Evolutionary conservation across 2,113 vertebrate genomes (phyloP).

Genomic region (Parus major): DNA sequence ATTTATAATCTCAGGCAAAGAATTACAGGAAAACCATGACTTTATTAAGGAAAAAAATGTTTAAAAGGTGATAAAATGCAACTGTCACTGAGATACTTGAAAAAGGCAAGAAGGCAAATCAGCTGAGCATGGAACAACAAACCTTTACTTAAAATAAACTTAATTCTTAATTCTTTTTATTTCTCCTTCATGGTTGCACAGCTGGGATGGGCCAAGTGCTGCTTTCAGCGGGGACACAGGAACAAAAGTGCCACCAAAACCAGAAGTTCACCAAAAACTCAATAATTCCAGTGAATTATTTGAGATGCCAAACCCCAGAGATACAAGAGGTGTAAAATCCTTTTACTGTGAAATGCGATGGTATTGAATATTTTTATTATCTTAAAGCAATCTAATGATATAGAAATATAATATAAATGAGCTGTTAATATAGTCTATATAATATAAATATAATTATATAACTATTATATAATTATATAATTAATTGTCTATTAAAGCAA

Average conservation of each 20-base stretch:
- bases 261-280: too few relatives aligned
- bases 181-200: background rate
- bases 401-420: too few relatives aligned
- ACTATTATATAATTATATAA: too few relatives aligned
- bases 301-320: background rate
- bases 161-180: background rate
- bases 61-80: background rate
- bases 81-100: fast-evolving
- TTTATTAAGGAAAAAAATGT: background rate
- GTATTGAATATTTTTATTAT: too few relatives aligned
- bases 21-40: background rate
- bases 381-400: too few relatives aligned
- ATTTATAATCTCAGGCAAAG: background rate
- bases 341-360: fast-evolving
- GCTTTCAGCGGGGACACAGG: background rate
- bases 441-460: too few relatives aligned
- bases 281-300: background rate
- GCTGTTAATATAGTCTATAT: too few relatives aligned
- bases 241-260: too few relatives aligned
- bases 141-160: background rate
- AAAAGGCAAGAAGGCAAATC: background rate
- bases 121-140: background rate
- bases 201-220: background rate
- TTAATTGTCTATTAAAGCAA: background rate
- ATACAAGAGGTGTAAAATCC: too few relatives aligned